Evolutionary conservation across 2,888 invertebrate species (phyloP).

Genomic region (Calameuta idolon): DNA sequence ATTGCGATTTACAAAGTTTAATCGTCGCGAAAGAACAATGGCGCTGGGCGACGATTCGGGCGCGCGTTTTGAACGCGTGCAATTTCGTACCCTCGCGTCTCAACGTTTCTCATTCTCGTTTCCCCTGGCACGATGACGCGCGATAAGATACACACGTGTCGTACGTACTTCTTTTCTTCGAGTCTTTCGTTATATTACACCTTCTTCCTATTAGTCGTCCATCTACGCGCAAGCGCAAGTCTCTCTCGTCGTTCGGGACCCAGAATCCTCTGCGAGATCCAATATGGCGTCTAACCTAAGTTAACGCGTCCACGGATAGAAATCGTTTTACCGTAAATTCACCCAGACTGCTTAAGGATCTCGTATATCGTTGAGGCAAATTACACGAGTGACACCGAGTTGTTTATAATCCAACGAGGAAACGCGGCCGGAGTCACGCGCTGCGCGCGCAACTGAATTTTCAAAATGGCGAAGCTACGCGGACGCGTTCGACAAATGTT

Average conservation of each 20-base stretch:
- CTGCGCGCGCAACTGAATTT: background rate
- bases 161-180: background rate
- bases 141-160: background rate
- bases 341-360: background rate
- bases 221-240: slow-evolving; percentile 18
- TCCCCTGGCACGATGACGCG: background rate
- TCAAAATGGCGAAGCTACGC: background rate
- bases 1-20: background rate
- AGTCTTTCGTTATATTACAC: background rate
- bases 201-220: background rate
- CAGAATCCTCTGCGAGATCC: background rate
- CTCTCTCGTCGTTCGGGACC: slow-evolving; percentile 13
- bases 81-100: background rate
- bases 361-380: too few species aligned
- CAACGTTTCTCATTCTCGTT: background rate
- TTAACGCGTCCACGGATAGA: background rate
- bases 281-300: background rate
- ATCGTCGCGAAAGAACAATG: background rate
- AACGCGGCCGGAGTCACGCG: too few species aligned
- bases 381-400: too few species aligned
- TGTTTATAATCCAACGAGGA: too few species aligned
- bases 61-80: background rate
- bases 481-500: background rate
- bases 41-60: background rate
- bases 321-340: background rate